Evolutionary conservation across 2,797 vertebrate species (phyloP).

Genomic region (Anguilla anguilla): DNA sequence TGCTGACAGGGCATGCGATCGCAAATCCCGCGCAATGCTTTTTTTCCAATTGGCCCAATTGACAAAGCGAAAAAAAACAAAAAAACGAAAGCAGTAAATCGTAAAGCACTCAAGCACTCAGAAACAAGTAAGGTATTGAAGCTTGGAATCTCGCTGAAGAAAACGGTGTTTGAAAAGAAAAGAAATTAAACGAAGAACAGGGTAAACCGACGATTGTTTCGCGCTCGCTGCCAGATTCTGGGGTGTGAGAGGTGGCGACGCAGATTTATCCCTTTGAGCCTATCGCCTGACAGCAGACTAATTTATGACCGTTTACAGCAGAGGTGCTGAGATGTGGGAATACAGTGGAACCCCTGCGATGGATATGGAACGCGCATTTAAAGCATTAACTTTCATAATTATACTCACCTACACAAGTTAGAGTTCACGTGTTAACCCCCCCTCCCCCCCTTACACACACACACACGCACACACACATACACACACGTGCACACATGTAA

Average conservation of each 20-base stretch:
- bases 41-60: not conserved
- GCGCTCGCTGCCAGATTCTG: too few species aligned
- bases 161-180: not conserved
- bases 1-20: not conserved
- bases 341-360: not conserved
- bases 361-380: not conserved
- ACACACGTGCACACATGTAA: conserved; percentile 12
- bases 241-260: not conserved
- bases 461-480: not conserved
- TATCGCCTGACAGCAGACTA: not conserved
- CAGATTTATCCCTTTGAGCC: not conserved
- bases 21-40: not conserved
- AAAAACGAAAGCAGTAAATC: not conserved
- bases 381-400: not conserved
- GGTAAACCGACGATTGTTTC: too few species aligned
- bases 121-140: not conserved
- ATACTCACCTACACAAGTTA: not conserved
- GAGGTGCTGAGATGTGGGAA: not conserved
- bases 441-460: not conserved
- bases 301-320: not conserved
- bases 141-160: not conserved
- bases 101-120: not conserved
- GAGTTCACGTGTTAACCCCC: not conserved
- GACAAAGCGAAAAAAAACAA: not conserved
- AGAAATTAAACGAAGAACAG: not conserved